Evolutionary conservation across 2,888 invertebrate genomes (phyloP), one percentile per base, ranked within the genome.

Genomic region (Harmothoe impar): DNA sequence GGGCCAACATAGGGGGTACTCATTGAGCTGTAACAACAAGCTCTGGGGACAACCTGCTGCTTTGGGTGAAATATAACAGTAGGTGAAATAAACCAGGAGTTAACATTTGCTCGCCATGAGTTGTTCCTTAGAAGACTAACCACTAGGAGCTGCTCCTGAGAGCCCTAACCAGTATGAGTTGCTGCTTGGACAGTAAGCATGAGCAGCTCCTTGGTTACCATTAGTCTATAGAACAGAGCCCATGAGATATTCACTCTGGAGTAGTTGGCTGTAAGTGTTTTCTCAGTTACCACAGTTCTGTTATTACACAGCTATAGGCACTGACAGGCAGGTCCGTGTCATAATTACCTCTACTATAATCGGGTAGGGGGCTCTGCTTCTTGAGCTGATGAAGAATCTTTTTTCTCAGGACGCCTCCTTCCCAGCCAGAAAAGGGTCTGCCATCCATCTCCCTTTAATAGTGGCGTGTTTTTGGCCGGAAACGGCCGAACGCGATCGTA

Each of bases 361-460:
- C 35, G 81, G 10, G 17, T 1, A 43, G 43, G 72, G 29, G 72
- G 31, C n/a, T 72, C 72, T 29, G 72, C 72, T 81, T 81, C 81
- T 35, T 81, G 35, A 17, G 43, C 43, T 81, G 81, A 81, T 81
- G 81, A 23, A 81, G 81, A 15, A 35, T 81, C 35, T 33, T 72
- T 72, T 72, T 72, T 7, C 72, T 23, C n/a, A 35, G 43, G 33
- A 35, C n/a, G 81, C 81, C 35, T 43, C 81, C 81, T 43, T 81
- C 81, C 5, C 23, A 23, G 23, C 33, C 20, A 81, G 81, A 0
- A 33, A 20, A 7, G 81, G 43, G 35, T 43, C 35, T 10, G 43
- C 81, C 7, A 81, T 81, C 81, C 43, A 81, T 81, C 43, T 81
- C n/a, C 15, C 81, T 81, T 81, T 81, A 81, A 81, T 81, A 81